Conservation (phyloP, 2,888 invertebrate genomes). For the Hofmannophila pseudospretella region DNA sequence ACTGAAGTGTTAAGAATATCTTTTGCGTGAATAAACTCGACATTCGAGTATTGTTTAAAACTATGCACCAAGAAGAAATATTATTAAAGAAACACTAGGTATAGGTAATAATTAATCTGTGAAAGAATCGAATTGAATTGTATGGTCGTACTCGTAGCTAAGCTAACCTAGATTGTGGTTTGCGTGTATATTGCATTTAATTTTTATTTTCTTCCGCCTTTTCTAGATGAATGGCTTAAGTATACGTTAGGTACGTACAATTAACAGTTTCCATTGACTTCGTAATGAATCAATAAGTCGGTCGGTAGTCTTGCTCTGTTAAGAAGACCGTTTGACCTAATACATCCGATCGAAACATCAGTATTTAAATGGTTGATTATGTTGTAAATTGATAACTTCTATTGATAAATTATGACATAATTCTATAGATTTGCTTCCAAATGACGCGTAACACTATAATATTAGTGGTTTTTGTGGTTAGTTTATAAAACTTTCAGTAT, state of each 20-base stretch:
- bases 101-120: no score
- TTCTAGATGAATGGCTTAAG: background rate
- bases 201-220: background rate
- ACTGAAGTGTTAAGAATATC: constrained; percentile 22
- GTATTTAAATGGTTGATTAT: no score
- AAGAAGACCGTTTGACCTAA: constrained; percentile 18
- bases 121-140: no score
- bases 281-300: constrained; percentile 23
- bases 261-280: constrained; percentile 22
- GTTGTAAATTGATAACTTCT: no score
- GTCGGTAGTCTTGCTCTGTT: constrained; percentile 28
- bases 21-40: constrained; percentile 27
- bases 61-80: background rate
- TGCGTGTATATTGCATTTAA: background rate
- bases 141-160: no score
- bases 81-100: no score
- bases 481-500: no score
- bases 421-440: no score
- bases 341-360: no score
- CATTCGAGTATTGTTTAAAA: constrained; percentile 6
- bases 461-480: no score
- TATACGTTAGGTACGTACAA: constrained; percentile 9
- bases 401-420: no score
- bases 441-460: no score
- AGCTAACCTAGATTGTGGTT: background rate